Evolutionary conservation across 2,113 vertebrate genomes (phyloP), one percentile per base, ranked within the genome.

Genomic region (Anser cygnoides): DNA sequence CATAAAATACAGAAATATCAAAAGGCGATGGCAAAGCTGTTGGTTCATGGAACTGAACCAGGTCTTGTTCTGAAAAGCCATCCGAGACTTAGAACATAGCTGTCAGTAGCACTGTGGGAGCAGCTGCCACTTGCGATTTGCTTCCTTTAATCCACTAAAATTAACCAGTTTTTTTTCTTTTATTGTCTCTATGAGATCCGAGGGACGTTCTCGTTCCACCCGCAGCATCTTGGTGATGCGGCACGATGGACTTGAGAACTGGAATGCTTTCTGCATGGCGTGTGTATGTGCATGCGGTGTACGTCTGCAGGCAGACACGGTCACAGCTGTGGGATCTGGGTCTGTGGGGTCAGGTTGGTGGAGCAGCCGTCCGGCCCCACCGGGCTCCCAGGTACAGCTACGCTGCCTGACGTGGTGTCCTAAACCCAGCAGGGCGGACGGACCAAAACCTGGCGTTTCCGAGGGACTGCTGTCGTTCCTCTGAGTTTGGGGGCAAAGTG

Each of bases 251-350:
- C 39, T 14, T 23, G 50, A 3, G 3, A 21, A 37, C 18, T 31
- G 1, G 5, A 39, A 11, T 18, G 17, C 21, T 61, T 19, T n/a
- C 41, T 74, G 59, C 1, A 0, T 16, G 5, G 25, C n/a, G 3
- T 35, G 0, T 54, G 0, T 49, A 0, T 15, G 33, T 41, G 84
- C 35, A 0, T 41, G 58, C 0, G 0, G 55, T 39, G 25, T 14
- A 13, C 25, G 31, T 35, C 3, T 8, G 13, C 20, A 26, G 2
- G 28, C 11, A 1, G 0, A n/a, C n/a, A 28, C 35, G 0, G 19
- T 43, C 20, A 68, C 55, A 0, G 15, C 37, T 31, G 29, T 6
- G 70, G 1, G 49, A n/a, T 29, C 31, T 3, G 18, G n/a, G 25
- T 43, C 37, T 59, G 43, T 39, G 15, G 18, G 3, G 0, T 9